These are phyloP conservation scores for Trogon surrucura DNA, from an alignment of 2,113 vertebrate species.

Conservation along the genomic window DNA sequence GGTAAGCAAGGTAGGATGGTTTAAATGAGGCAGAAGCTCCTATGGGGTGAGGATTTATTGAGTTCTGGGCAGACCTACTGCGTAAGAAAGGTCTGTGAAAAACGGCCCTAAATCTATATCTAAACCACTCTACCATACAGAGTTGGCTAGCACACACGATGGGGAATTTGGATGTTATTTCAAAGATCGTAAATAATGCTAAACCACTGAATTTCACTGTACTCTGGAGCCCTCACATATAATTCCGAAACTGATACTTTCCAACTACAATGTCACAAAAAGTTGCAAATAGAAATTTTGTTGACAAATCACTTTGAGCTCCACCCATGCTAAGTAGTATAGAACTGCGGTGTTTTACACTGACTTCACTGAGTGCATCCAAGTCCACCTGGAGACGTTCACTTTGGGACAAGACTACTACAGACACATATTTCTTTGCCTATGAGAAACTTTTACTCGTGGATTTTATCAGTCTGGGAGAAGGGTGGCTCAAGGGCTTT, in stretches of 20 bases:
- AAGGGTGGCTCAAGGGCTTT: background rate
- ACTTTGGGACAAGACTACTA: background rate
- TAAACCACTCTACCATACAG: background rate
- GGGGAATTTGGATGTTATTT: background rate
- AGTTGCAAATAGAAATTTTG: background rate
- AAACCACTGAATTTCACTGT: accelerated
- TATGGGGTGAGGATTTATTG: accelerated
- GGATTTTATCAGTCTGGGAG: background rate
- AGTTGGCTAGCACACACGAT: background rate
- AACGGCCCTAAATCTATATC: background rate
- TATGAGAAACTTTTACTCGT: background rate
- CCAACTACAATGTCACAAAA: background rate
- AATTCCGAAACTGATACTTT: background rate
- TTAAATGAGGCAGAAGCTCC: background rate
- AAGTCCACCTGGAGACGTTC: background rate
- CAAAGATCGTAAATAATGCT: background rate
- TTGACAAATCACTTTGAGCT: background rate
- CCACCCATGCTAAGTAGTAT: background rate
- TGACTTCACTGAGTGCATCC: background rate
- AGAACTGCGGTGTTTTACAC: background rate
- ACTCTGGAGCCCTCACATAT: background rate
- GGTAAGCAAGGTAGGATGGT: background rate
- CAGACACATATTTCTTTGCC: background rate
- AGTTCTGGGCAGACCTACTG: background rate
- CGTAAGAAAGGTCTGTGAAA: background rate